phyloP scores from a whole-genome alignment of 2,113 vertebrate species.

The Acrocephalus kingi region DNA sequence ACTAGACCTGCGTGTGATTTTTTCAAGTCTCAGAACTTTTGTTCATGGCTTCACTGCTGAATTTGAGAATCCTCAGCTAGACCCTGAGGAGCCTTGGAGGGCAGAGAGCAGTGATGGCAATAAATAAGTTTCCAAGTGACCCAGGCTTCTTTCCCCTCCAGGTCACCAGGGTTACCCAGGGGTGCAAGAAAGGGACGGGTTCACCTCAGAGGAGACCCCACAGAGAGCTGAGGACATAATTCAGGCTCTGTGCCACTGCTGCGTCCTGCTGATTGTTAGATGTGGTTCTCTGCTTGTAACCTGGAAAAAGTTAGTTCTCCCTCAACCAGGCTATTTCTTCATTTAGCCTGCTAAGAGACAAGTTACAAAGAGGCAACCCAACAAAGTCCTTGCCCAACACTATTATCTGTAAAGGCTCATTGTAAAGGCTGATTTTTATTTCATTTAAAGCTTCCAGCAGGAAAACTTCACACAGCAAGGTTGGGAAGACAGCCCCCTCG shows the following conservation, averaged over 20 bases:
- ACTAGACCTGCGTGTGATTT: not conserved
- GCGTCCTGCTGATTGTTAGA: not conserved
- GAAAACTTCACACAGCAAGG: conserved; percentile 53
- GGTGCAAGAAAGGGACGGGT: not conserved
- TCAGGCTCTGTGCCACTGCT: not conserved
- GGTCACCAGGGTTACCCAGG: not conserved
- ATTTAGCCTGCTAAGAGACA: conserved; percentile 47
- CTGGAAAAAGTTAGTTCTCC: conserved; percentile 43
- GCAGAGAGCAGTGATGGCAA: not conserved
- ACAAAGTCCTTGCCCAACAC: conserved; percentile 41
- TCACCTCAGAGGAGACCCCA: not conserved
- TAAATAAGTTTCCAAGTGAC: not conserved
- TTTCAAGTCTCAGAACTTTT: not conserved
- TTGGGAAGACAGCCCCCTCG: conserved; percentile 21
- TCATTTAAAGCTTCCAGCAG: conserved; percentile 54
- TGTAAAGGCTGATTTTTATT: conserved; percentile 62
- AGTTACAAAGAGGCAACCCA: conserved; percentile 53
- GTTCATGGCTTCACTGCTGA: not conserved
- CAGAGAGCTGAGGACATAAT: not conserved
- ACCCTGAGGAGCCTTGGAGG: not conserved
- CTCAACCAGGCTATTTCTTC: conserved; percentile 37
- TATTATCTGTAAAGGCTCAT: conserved; percentile 52
- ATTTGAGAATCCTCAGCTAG: not conserved
- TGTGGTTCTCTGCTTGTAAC: not conserved
- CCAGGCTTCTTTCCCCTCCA: not conserved